A percentile compares a stretch with the other conserved stretches of the same genome.
Conservation (phyloP, 1,140 invertebrate genomes). For the Drosophila saltans region DNA sequence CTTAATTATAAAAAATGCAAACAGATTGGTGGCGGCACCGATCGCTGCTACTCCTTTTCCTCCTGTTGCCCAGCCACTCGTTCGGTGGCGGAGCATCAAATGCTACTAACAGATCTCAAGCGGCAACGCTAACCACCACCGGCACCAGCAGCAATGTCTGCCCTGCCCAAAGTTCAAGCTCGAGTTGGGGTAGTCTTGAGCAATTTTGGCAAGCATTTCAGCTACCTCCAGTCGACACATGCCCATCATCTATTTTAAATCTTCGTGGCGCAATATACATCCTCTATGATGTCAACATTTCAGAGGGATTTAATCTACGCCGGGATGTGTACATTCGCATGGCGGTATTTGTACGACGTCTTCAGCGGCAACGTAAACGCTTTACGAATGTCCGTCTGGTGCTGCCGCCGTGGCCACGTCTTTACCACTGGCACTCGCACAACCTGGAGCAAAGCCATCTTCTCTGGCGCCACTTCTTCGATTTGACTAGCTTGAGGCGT, state of each 20-base stretch:
- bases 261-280: slow-evolving; percentile 68
- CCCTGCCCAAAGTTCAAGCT: slow-evolving; percentile 10
- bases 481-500: slow-evolving; percentile 90
- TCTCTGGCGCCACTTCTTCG: slow-evolving; percentile 94
- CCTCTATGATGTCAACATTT: slow-evolving; percentile 96
- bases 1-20: neutral
- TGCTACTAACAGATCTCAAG: neutral
- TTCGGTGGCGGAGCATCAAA: neutral
- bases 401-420: slow-evolving; percentile 94
- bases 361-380: slow-evolving; percentile 84
- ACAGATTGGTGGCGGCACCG: neutral
- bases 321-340: slow-evolving; percentile 97
- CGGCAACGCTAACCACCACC: neutral
- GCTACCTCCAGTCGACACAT: slow-evolving; percentile 22
- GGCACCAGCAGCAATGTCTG: slow-evolving; percentile 18
- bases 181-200: neutral
- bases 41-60: neutral
- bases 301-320: slow-evolving; percentile 98
- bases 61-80: neutral
- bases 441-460: slow-evolving; percentile 81
- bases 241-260: slow-evolving; percentile 46
- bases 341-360: slow-evolving; percentile 90
- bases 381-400: slow-evolving; percentile 86
- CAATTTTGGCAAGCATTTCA: slow-evolving; percentile 29
- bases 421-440: slow-evolving; percentile 94